A percentile compares a stretch with the other conserved stretches of the same genome.
Evolutionary conservation across 1,140 invertebrate genomes (phyloP).

Genomic region (Drosophila willistoni): DNA sequence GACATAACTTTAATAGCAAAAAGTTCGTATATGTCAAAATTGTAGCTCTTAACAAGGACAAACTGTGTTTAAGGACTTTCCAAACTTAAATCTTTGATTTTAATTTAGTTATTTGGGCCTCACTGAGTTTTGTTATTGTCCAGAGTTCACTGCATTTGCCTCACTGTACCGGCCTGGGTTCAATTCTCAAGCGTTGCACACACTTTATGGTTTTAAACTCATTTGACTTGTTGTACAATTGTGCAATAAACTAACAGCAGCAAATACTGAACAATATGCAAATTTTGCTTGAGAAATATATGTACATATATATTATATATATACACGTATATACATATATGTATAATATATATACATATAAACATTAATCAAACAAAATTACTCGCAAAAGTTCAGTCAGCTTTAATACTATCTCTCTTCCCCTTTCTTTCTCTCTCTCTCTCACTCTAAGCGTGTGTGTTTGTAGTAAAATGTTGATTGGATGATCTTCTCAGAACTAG

Average conservation of each 20-base stretch:
- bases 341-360: neutral
- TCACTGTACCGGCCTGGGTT: slow-evolving; percentile 20
- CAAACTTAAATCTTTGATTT: neutral
- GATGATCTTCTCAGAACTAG: neutral
- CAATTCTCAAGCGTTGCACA: slow-evolving; percentile 26
- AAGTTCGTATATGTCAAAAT: no score
- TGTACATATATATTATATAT: neutral
- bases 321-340: neutral
- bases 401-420: neutral
- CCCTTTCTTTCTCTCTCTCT: no score
- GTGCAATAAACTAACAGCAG: slow-evolving; percentile 64
- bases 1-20: no score
- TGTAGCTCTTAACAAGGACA: no score
- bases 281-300: slow-evolving; percentile 47
- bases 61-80: no score
- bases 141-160: slow-evolving; percentile 26
- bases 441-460: no score
- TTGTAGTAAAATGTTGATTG: slow-evolving; percentile 1
- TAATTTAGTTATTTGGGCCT: no score
- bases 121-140: neutral
- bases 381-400: slow-evolving; percentile 28
- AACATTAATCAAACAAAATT: slow-evolving; percentile 15
- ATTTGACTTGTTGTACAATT: slow-evolving; percentile 72
- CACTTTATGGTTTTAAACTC: slow-evolving; percentile 59
- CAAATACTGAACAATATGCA: slow-evolving; percentile 66